These are phyloP conservation scores for Pipistrellus pipistrellus DNA, from an alignment of 2,797 vertebrate genomes.

Conservation along the genomic window DNA sequence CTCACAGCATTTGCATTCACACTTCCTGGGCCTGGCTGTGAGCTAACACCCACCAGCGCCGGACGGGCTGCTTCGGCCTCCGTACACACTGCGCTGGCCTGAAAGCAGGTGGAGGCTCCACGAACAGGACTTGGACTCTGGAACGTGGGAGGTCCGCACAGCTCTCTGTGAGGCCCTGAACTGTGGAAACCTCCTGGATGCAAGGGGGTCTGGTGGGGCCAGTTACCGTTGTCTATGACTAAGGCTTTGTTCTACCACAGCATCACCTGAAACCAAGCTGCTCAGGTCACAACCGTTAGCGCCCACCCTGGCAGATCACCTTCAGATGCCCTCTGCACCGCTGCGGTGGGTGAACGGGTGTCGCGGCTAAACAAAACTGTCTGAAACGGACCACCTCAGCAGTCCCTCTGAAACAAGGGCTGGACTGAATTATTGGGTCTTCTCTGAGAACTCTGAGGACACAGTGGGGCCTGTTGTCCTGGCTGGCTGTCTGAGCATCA, in stretches of 20 bases:
- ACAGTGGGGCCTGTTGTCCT: no score
- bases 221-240: background rate
- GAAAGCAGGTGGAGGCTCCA: background rate
- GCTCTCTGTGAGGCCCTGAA: background rate
- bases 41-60: background rate
- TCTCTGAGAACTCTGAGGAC: background rate
- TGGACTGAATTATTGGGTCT: background rate
- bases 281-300: background rate
- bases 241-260: background rate
- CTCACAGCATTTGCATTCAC: no score
- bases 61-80: background rate
- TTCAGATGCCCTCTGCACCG: rapidly evolving
- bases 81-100: background rate
- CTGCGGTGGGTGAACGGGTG: rapidly evolving
- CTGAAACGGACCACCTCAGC: background rate
- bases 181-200: background rate
- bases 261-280: background rate
- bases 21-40: background rate
- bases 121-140: no score
- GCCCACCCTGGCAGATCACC: background rate
- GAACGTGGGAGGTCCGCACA: background rate
- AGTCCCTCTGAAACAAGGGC: background rate
- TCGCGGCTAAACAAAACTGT: background rate
- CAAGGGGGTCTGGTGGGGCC: background rate
- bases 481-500: background rate